Conservation (phyloP, 2,113 vertebrate genomes). For the Psettodes erumei region DNA sequence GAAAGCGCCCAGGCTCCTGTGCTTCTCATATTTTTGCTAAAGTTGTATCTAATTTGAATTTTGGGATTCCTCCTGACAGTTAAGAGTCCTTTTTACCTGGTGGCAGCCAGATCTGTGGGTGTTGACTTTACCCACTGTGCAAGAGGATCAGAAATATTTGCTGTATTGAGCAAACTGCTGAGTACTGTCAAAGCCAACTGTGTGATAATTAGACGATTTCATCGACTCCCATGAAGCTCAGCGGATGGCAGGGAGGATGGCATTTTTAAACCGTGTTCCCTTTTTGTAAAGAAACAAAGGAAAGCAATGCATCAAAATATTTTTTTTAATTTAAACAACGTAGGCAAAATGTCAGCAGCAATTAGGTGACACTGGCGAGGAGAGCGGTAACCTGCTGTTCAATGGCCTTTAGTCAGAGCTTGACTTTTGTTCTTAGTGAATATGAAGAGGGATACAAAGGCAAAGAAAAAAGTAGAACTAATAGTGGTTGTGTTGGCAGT, state of each 20-base stretch:
- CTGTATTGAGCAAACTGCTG: slow-evolving; percentile 55
- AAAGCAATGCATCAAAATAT: slow-evolving; percentile 72
- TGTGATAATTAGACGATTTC: slow-evolving; percentile 67
- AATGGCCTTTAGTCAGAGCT: slow-evolving; percentile 62
- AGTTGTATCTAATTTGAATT: slow-evolving; percentile 35
- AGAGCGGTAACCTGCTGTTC: slow-evolving; percentile 81
- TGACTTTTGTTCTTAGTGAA: slow-evolving; percentile 56
- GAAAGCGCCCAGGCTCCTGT: neutral
- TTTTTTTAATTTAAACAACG: slow-evolving; percentile 76
- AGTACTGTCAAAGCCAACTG: slow-evolving; percentile 64
- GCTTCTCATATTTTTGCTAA: neutral
- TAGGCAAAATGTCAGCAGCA: slow-evolving; percentile 83
- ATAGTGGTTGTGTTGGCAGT: neutral
- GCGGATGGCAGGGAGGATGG: slow-evolving; percentile 67
- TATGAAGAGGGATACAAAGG: neutral
- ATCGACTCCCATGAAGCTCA: slow-evolving; percentile 62
- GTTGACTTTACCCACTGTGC: slow-evolving; percentile 31
- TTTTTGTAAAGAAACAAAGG: slow-evolving; percentile 69
- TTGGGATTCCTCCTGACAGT: slow-evolving; percentile 21
- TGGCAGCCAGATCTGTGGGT: slow-evolving; percentile 15
- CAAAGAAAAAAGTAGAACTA: neutral
- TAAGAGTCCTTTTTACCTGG: slow-evolving; percentile 11
- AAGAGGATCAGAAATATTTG: slow-evolving; percentile 52
- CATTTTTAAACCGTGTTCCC: slow-evolving; percentile 73
- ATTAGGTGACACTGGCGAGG: slow-evolving; percentile 78